Evolutionary conservation across 2,888 invertebrate species (phyloP).

Genomic region (Euclidia mi): DNA sequence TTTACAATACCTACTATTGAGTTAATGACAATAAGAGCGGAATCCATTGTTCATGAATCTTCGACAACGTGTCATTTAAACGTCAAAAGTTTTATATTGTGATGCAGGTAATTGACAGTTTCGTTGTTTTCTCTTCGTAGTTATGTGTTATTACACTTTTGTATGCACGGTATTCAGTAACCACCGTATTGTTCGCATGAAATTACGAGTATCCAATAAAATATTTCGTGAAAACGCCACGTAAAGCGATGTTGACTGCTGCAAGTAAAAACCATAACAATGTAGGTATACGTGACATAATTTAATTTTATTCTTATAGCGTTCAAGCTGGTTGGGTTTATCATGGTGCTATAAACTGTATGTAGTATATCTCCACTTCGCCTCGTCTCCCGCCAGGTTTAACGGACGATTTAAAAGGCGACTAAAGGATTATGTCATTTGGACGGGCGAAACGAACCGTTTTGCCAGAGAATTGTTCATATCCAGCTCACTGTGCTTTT

Average conservation of each 20-base stretch:
- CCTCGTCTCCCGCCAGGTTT: constrained; percentile 1
- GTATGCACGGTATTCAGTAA: constrained; percentile 22
- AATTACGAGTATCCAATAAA: constrained; percentile 10
- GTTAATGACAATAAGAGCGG: too few relatives aligned
- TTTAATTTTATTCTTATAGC: constrained; percentile 29
- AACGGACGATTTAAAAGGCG: constrained; percentile 14
- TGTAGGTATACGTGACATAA: constrained; percentile 26
- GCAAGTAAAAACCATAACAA: constrained; percentile 28
- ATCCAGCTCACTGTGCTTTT: neutral
- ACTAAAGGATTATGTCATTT: constrained; percentile 22
- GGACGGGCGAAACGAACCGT: constrained; percentile 6
- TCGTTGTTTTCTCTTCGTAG: neutral
- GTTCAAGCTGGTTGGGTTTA: constrained; percentile 23
- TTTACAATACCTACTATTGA: too few relatives aligned
- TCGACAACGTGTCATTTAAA: too few relatives aligned
- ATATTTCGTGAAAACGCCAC: constrained; percentile 13
- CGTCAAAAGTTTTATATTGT: neutral
- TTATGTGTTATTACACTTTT: constrained; percentile 12
- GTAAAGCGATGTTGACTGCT: constrained; percentile 18
- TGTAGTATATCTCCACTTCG: constrained; percentile 13
- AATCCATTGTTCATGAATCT: too few relatives aligned
- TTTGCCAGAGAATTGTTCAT: neutral
- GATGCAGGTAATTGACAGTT: neutral
- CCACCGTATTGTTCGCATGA: constrained; percentile 8
- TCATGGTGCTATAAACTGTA: constrained; percentile 18